Percentiles rank a stretch among this genome's conserved stretches.
phyloP scores from a whole-genome alignment of 1,140 invertebrate genomes.

The Hermetia illucens region DNA sequence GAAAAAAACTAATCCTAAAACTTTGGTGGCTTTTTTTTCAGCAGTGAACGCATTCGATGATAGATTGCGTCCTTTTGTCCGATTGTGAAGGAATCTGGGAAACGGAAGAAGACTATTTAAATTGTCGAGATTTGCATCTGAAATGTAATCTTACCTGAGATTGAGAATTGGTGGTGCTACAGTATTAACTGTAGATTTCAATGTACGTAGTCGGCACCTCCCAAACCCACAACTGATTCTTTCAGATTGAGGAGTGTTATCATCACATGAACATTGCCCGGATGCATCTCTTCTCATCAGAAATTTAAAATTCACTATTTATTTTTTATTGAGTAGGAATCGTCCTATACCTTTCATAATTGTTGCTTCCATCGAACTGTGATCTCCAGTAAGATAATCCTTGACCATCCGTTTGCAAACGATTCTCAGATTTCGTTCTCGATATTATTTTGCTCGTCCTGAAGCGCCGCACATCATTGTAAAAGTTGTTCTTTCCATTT shows the following conservation, averaged over 20 bases:
- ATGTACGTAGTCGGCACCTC: slow-evolving; percentile 44
- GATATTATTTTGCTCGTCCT: too few species aligned
- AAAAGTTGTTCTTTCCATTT: too few species aligned
- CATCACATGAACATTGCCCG: slow-evolving; percentile 39
- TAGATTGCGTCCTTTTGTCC: slow-evolving; percentile 46
- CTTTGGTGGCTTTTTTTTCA: slow-evolving; percentile 69
- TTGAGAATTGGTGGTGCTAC: slow-evolving; percentile 42
- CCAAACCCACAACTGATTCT: slow-evolving; percentile 50
- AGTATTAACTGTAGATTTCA: slow-evolving; percentile 49
- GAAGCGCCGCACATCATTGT: too few species aligned
- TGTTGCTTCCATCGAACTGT: too few species aligned
- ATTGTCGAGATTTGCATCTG: slow-evolving; percentile 9
- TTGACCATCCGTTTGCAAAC: too few species aligned
- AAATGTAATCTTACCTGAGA: slow-evolving; percentile 40
- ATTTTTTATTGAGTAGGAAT: too few species aligned
- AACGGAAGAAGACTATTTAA: slow-evolving; percentile 1
- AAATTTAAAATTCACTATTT: too few species aligned
- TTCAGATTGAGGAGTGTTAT: too few species aligned
- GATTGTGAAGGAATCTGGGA: slow-evolving; percentile 47
- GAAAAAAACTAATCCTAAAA: slow-evolving; percentile 76
- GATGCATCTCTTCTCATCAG: too few species aligned
- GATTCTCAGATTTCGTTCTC: too few species aligned
- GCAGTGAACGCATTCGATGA: slow-evolving; percentile 65
- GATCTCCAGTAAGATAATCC: too few species aligned
- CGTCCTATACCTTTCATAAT: too few species aligned